These are phyloP conservation scores for Drosophila navojoa DNA, from an alignment of 1,140 invertebrate species.

Conservation along the genomic window DNA sequence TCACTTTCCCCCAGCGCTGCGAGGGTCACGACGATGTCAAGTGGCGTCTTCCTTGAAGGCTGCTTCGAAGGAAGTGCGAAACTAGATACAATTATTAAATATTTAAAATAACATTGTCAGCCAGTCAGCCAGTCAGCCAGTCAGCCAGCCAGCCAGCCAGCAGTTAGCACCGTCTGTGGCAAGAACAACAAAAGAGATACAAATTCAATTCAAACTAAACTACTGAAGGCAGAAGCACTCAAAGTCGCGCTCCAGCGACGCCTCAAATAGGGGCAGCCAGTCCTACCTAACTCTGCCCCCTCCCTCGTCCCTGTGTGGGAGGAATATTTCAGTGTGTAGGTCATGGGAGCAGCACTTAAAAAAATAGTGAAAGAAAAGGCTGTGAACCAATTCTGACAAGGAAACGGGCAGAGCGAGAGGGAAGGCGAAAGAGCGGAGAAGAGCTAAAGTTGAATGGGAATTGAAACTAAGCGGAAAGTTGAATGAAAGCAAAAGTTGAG, in stretches of 20 bases:
- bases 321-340: slow-evolving; percentile 16
- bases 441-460: slow-evolving; percentile 7
- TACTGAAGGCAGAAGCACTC: slow-evolving; percentile 42
- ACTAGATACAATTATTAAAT: slow-evolving; percentile 82
- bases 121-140: neutral
- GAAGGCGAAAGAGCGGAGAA: neutral
- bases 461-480: neutral
- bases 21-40: slow-evolving; percentile 61
- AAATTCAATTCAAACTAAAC: slow-evolving; percentile 15
- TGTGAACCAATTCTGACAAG: slow-evolving; percentile 64
- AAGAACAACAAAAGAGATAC: slow-evolving; percentile 23
- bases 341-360: slow-evolving; percentile 50
- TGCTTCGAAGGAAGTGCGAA: slow-evolving; percentile 59
- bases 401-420: slow-evolving; percentile 1
- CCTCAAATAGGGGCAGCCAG: neutral
- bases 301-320: no score
- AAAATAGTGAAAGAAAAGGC: slow-evolving; percentile 1
- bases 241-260: slow-evolving; percentile 66
- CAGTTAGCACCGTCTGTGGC: neutral
- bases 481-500: neutral
- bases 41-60: slow-evolving; percentile 71
- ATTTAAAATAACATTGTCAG: slow-evolving; percentile 70
- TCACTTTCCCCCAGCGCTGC: slow-evolving; percentile 58
- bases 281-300: no score
- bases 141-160: neutral